Percentiles rank a stretch among this genome's conserved stretches.
phyloP scores from a whole-genome alignment of 2,888 invertebrate species.

The Mythimna pallens region DNA sequence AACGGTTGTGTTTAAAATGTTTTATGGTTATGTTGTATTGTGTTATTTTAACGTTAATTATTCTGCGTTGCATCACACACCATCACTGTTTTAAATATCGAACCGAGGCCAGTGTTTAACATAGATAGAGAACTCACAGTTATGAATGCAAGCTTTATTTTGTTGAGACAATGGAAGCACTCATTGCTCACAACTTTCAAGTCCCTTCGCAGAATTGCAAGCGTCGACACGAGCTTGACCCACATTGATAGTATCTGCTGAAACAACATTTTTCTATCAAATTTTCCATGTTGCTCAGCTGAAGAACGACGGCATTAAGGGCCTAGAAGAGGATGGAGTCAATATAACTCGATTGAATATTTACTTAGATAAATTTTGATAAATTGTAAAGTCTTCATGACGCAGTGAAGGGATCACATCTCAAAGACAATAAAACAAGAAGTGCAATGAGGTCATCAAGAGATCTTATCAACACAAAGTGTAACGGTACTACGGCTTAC shows the following conservation, averaged over 20 bases:
- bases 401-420: constrained; percentile 26
- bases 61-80: constrained; percentile 47
- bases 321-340: background rate
- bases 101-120: constrained; percentile 62
- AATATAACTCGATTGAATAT: background rate
- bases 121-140: constrained; percentile 45
- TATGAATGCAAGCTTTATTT: constrained; percentile 64
- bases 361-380: background rate
- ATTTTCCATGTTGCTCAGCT: constrained; percentile 1
- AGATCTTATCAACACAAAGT: constrained; percentile 50
- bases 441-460: constrained; percentile 46
- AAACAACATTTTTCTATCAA: background rate
- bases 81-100: constrained; percentile 57
- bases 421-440: constrained; percentile 20
- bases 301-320: background rate
- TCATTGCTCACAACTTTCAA: constrained; percentile 66
- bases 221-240: constrained; percentile 58
- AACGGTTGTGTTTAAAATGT: constrained; percentile 25
- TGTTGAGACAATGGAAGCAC: constrained; percentile 68
- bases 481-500: constrained; percentile 50
- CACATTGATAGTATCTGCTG: constrained; percentile 59
- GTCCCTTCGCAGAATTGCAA: constrained; percentile 66
- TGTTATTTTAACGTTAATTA: constrained; percentile 41
- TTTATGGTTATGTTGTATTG: constrained; percentile 53
- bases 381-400: background rate